A percentile compares a stretch with the other conserved stretches of the same genome.
Evolutionary conservation across 2,113 vertebrate genomes (phyloP).

Genomic region (Mustelus asterias): DNA sequence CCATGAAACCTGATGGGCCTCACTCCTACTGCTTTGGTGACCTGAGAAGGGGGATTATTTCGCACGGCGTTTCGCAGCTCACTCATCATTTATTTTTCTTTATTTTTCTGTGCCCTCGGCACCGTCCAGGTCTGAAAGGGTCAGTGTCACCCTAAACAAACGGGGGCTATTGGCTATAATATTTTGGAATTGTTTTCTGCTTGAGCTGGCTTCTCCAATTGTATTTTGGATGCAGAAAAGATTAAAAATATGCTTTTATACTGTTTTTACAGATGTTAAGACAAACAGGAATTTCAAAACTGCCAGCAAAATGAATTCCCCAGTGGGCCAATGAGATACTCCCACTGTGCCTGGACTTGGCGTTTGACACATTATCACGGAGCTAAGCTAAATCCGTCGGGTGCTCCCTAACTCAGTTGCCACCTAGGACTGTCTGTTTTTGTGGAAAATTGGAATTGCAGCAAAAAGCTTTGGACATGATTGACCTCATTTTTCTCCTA

Average conservation of each 20-base stretch:
- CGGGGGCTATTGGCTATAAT: neutral
- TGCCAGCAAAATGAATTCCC: constrained; percentile 30
- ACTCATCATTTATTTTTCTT: neutral
- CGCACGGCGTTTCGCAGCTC: neutral
- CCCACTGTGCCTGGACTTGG: constrained; percentile 7
- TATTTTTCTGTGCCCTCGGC: neutral
- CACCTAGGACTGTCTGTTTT: constrained; percentile 20
- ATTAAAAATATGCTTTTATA: constrained; percentile 30
- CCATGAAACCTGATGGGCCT: neutral
- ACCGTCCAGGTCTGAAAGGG: neutral
- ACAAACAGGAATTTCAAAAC: constrained; percentile 35
- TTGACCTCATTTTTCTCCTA: neutral
- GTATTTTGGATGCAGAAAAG: neutral
- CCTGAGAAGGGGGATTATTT: neutral
- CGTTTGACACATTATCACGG: neutral
- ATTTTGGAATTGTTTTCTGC: constrained; percentile 4
- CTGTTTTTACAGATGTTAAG: constrained; percentile 32
- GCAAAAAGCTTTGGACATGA: constrained; percentile 22
- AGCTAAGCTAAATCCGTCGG: neutral
- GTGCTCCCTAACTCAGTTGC: constrained; percentile 27
- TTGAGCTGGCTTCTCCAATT: constrained; percentile 13
- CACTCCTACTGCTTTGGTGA: neutral
- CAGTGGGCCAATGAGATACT: constrained; percentile 19
- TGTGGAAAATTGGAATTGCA: constrained; percentile 32
- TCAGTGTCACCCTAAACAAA: neutral